Percentiles rank a stretch among this genome's conserved stretches.
Conservation (phyloP, 2,113 vertebrate genomes). For the Ptilorrhoa leucosticta region DNA sequence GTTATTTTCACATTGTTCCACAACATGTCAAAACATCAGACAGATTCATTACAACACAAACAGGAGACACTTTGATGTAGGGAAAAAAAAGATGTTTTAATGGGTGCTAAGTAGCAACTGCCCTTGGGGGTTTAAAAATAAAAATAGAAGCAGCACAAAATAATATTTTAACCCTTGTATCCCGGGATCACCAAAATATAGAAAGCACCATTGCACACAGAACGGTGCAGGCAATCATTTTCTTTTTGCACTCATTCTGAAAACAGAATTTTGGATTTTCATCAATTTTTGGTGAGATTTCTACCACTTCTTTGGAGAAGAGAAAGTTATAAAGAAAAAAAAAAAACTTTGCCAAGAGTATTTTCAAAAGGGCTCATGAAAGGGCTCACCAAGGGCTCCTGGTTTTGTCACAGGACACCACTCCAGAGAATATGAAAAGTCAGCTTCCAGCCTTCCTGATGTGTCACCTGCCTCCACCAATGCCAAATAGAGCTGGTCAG, state of each 20-base stretch:
- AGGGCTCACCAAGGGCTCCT: not conserved
- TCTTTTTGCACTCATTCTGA: not conserved
- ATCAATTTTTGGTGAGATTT: not conserved
- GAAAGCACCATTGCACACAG: not conserved
- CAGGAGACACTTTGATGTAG: constrained; percentile 54
- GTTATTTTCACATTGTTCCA: constrained; percentile 37
- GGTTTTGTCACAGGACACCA: not conserved
- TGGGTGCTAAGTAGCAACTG: constrained; percentile 47
- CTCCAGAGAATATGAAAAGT: not conserved
- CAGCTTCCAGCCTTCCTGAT: not conserved
- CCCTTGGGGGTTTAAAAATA: constrained; percentile 38
- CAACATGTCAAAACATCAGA: constrained; percentile 45
- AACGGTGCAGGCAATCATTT: not conserved
- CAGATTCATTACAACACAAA: constrained; percentile 39
- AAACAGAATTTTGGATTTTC: not conserved
- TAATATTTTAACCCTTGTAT: constrained; percentile 23
- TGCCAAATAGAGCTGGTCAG: not conserved
- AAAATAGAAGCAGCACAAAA: constrained; percentile 41
- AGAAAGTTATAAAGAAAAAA: not conserved
- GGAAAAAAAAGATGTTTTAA: constrained; percentile 32
- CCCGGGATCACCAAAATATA: not conserved
- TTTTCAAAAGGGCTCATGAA: not conserved
- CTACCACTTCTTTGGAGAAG: not conserved
- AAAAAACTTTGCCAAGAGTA: not conserved
- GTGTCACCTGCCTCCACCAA: not conserved